Conservation (phyloP, 1,140 invertebrate species). For the Branchinecta lindahli region DNA sequence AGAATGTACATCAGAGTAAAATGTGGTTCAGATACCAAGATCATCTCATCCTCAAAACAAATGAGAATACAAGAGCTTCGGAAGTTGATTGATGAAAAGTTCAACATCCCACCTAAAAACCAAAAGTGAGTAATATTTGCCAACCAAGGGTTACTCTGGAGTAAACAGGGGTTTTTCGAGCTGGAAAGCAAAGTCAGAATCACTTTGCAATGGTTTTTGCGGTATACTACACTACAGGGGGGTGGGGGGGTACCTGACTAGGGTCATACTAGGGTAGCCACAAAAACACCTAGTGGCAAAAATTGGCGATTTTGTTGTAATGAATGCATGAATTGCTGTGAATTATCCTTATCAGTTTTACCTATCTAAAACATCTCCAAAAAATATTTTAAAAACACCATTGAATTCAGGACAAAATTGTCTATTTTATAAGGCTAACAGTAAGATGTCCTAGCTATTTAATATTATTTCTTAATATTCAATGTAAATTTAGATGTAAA, state of each 20-base stretch:
- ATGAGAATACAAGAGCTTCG: neutral
- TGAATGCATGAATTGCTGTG: no score
- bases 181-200: neutral
- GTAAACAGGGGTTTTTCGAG: neutral
- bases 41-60: neutral
- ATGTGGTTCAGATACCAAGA: neutral
- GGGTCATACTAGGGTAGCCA: neutral
- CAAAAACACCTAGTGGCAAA: no score
- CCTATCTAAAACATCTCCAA: no score
- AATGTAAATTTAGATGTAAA: no score
- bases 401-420: no score
- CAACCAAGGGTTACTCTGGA: neutral
- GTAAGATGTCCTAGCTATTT: no score
- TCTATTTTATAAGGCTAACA: no score
- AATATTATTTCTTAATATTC: no score
- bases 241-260: neutral
- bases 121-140: neutral
- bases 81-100: neutral
- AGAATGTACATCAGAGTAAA: constrained; percentile 1
- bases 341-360: no score
- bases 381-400: no score
- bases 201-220: neutral
- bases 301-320: no score
- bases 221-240: neutral
- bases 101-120: neutral